Conservation (phyloP, 2,888 invertebrate species). For the Cactoblastis cactorum region DNA sequence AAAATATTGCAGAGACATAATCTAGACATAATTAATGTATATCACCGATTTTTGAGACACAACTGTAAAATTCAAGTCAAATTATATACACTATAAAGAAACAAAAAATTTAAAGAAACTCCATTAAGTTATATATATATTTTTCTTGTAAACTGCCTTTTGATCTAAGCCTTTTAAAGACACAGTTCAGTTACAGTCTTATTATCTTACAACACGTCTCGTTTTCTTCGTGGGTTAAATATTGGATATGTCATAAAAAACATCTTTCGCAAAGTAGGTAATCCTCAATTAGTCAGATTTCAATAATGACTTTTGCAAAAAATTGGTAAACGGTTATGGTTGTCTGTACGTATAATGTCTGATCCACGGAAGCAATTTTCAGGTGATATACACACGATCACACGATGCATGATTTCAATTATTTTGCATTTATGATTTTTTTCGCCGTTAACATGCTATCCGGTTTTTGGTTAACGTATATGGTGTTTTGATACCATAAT, state of each 20-base stretch:
- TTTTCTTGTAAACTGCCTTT: too few relatives aligned
- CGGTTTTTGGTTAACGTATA: not conserved
- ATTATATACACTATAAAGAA: too few relatives aligned
- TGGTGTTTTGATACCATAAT: too few relatives aligned
- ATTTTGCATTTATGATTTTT: slow-evolving; percentile 10
- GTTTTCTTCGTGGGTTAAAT: not conserved
- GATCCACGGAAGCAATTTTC: slow-evolving; percentile 6
- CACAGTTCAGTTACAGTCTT: too few relatives aligned
- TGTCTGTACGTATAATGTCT: not conserved
- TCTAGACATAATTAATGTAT: too few relatives aligned
- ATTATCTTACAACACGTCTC: too few relatives aligned
- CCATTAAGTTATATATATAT: too few relatives aligned
- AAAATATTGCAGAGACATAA: too few relatives aligned
- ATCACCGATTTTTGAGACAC: too few relatives aligned
- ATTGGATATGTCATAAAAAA: not conserved
- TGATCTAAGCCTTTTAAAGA: too few relatives aligned
- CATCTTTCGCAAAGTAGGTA: not conserved
- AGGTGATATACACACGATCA: not conserved
- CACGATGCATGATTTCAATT: not conserved
- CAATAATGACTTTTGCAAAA: slow-evolving; percentile 1
- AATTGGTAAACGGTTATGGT: not conserved
- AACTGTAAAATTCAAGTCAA: too few relatives aligned
- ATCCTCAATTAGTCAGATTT: not conserved
- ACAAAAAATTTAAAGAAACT: too few relatives aligned
- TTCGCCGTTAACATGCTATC: not conserved